These are phyloP conservation scores for Aromia moschata DNA, from an alignment of 2,888 invertebrate species.

Conservation along the genomic window DNA sequence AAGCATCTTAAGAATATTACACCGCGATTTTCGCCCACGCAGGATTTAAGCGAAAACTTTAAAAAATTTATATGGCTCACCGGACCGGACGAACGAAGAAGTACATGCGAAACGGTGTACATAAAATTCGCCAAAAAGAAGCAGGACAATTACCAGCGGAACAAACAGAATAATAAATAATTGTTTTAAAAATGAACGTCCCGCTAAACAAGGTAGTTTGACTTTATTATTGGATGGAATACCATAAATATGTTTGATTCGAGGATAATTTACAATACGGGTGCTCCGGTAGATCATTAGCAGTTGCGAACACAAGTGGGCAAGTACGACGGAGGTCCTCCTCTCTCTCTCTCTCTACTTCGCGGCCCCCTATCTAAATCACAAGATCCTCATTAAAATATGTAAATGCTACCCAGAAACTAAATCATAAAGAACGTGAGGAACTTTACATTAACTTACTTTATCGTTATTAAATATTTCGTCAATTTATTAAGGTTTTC, in stretches of 20 bases:
- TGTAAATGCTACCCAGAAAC: conserved; percentile 56
- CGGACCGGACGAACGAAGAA: no score
- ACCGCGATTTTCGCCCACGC: no score
- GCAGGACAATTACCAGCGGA: conserved; percentile 34
- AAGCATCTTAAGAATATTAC: no score
- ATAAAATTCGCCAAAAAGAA: conserved; percentile 24
- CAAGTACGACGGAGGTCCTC: conserved; percentile 11
- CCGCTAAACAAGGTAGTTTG: conserved; percentile 30
- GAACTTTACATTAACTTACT: conserved; percentile 53
- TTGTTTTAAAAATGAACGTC: conserved; percentile 32
- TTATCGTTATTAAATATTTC: conserved; percentile 45
- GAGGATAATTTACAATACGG: conserved; percentile 48
- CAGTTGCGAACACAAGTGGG: conserved; percentile 33
- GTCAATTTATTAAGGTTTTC: conserved; percentile 36
- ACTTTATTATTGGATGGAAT: conserved; percentile 30
- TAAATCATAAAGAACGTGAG: conserved; percentile 56
- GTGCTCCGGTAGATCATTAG: conserved; percentile 47
- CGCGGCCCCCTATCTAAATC: conserved; percentile 49
- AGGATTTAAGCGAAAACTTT: no score
- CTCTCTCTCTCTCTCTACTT: conserved; percentile 14
- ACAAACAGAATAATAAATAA: conserved; percentile 42
- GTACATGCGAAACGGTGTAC: conserved; percentile 17
- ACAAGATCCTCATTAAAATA: conserved; percentile 57
- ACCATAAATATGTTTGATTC: conserved; percentile 44
- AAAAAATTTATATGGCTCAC: no score